phyloP scores from a whole-genome alignment of 2,888 invertebrate genomes.

The Hypolimnas misippus region DNA sequence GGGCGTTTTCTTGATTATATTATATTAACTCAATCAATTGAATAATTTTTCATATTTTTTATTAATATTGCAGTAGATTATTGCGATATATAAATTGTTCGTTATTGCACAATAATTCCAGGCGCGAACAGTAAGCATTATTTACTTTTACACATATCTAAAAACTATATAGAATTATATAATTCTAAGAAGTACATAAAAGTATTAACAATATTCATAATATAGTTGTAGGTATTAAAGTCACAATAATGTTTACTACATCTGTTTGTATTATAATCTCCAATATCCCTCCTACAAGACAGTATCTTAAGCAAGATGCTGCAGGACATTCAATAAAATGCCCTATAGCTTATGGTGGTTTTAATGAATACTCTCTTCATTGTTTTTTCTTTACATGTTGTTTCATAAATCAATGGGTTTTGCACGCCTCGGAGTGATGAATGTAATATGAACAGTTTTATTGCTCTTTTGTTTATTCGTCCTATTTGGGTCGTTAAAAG shows the following conservation, averaged over 20 bases:
- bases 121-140: too few species aligned
- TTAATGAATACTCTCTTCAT: constrained; percentile 17
- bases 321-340: constrained; percentile 34
- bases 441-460: not conserved
- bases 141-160: too few species aligned
- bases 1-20: too few species aligned
- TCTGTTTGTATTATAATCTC: constrained; percentile 38
- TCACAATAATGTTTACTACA: not conserved
- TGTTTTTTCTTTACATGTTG: constrained; percentile 9
- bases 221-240: too few species aligned
- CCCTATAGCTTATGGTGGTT: constrained; percentile 17
- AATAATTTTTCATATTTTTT: too few species aligned
- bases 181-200: too few species aligned
- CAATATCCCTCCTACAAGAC: constrained; percentile 39
- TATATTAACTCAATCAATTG: too few species aligned
- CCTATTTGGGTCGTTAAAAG: not conserved
- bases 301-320: constrained; percentile 39
- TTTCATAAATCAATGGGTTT: constrained; percentile 13
- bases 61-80: too few species aligned
- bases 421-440: not conserved
- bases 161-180: too few species aligned
- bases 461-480: not conserved
- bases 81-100: too few species aligned
- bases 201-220: too few species aligned
- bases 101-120: too few species aligned